Evolutionary conservation across 2,113 vertebrate genomes (phyloP), one percentile per base, ranked within the genome.

Genomic region (Phainopepla nitens): DNA sequence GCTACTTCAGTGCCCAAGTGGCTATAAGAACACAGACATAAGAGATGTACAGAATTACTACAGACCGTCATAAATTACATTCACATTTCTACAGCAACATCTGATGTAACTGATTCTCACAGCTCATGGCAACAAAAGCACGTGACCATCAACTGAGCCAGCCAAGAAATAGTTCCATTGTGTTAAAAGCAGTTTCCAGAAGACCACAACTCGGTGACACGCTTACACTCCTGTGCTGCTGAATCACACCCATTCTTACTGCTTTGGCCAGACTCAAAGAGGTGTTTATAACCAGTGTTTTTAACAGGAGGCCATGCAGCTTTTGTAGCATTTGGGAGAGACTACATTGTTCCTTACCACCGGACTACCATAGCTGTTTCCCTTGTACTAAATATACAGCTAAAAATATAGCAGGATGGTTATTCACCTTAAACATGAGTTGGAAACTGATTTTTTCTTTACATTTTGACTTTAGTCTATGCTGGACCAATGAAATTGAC

Each of bases 11-110:
- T 95, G 75, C 97, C 96, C 96, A 95, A 82, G 39, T 86, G 96
- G 94, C 98, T 98, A 95, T 73, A 97, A 97, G 94, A 94, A 96
- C 87, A 97, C 89, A 97, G 93, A 96, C 85, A 96, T 35, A 96
- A 96, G 78, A 89, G 39, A 78, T 89, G 89, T 84, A 93, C 72
- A 96, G 72, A 86, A 88, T 69, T 56, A 91, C 65, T 87, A 66
- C 45, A 86, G 73, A 51, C 66, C 0, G 0, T 94, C 79, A 96
- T 44, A 77, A 93, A 90, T 84, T 11, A 83, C 93, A 96, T 92
- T 92, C 72, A 87, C 85, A 96, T 87, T 96, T 94, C 77, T 89
- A 95, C 58, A 94, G 66, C 62, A 93, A 45, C 15, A 36, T 80
- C 62, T 44, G 60, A 76, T 76, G 83, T 31, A 51, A 90, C 21